Evolutionary conservation across 2,888 invertebrate genomes (phyloP).

Genomic region (Melanophora roralis): DNA sequence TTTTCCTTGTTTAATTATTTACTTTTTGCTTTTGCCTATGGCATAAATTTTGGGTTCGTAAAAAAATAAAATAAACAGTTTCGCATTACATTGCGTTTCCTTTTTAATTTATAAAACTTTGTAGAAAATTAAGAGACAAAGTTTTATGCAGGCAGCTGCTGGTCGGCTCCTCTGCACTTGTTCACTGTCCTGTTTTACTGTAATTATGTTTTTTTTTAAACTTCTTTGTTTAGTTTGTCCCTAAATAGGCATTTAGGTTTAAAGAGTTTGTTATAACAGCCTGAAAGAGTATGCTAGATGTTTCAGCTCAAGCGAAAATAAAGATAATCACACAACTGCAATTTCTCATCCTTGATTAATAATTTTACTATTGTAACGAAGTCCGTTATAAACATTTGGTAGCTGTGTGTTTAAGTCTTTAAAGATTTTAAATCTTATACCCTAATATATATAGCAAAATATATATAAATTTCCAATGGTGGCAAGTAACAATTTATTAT

Average conservation of each 20-base stretch:
- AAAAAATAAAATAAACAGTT: neutral
- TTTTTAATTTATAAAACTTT: conserved; percentile 55
- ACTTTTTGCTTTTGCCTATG: neutral
- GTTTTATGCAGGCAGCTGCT: conserved; percentile 63
- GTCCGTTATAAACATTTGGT: too few species aligned
- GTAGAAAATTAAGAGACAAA: conserved; percentile 57
- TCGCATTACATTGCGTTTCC: neutral
- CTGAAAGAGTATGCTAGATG: too few species aligned
- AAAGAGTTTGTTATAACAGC: too few species aligned
- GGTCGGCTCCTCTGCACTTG: conserved; percentile 60
- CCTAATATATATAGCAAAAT: too few species aligned
- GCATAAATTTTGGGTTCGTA: neutral
- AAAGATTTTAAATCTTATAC: too few species aligned
- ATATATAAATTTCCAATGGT: too few species aligned
- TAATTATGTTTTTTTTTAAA: conserved; percentile 4
- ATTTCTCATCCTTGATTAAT: too few species aligned
- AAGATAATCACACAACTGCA: too few species aligned
- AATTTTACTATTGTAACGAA: too few species aligned
- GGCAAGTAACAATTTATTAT: too few species aligned
- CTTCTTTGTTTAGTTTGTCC: conserved; percentile 23
- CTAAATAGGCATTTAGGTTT: conserved; percentile 31
- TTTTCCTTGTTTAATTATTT: neutral
- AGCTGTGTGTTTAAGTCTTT: too few species aligned
- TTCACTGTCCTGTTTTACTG: conserved; percentile 19
- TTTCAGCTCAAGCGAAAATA: too few species aligned